A percentile compares a stretch with the other conserved stretches of the same genome.
phyloP scores from a whole-genome alignment of 1,140 invertebrate genomes.

The Trachymyrmex cornetzi region DNA sequence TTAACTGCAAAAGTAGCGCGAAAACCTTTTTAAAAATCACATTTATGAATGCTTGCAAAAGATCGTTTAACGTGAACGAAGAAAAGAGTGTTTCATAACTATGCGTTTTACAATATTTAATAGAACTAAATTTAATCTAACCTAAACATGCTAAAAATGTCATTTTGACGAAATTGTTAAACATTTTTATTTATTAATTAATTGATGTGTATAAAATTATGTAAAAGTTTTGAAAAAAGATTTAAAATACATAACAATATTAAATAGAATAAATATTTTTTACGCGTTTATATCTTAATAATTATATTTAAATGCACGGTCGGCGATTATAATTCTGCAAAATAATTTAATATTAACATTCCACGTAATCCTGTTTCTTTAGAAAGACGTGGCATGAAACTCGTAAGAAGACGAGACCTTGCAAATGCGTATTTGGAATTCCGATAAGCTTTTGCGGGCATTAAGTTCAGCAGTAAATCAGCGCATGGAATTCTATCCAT shows the following conservation, averaged over 20 bases:
- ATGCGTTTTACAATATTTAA: not conserved
- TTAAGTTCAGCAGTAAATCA: conserved; percentile 62
- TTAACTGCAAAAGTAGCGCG: no score
- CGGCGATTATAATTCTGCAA: not conserved
- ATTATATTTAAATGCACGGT: not conserved
- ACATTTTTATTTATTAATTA: not conserved
- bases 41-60: not conserved
- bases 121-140: not conserved
- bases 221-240: not conserved
- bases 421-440: conserved; percentile 3
- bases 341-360: conserved; percentile 5
- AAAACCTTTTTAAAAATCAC: not conserved
- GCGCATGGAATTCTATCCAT: conserved; percentile 12
- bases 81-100: not conserved
- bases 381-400: not conserved
- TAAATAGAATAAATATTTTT: not conserved
- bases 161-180: not conserved
- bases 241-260: not conserved
- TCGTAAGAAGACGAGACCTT: conserved; percentile 14
- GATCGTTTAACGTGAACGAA: not conserved
- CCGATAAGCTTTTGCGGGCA: conserved; percentile 58
- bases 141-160: not conserved
- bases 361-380: not conserved
- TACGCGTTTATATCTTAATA: not conserved
- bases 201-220: not conserved